Evolutionary conservation across 2,797 vertebrate genomes (phyloP), one percentile per base, ranked within the genome.

Genomic region (Poeciliopsis infans): DNA sequence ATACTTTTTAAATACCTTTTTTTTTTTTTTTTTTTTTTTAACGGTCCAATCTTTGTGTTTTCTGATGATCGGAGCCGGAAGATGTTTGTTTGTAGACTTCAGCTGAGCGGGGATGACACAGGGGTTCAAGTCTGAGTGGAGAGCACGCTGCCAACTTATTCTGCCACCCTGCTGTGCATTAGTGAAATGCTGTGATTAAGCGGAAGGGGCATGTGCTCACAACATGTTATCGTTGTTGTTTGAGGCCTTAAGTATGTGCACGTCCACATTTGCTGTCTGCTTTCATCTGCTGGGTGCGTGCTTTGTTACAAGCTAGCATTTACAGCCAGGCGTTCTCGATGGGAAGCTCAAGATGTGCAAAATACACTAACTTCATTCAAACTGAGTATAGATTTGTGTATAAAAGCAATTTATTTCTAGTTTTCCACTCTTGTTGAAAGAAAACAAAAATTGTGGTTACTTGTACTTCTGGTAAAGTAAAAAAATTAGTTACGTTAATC

Each of bases 121-220:
- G 31, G 51, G 59, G 23, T 78, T 79, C 55, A 79, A 80, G 72
- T 85, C 72, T 74, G 55, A 55, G 72, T 45, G 57, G 75, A 43
- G 79, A 86, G 74, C 69, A 28, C 31, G 46, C 85, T 88, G 79
- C 83, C 81, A 86, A 72, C 85, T 82, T 77, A n/a, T 71, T 74
- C 74, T 53, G 70, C 78, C 73, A 72, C 53, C 88, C 80, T 53
- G 79, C 87, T 92, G 87, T 70, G 79, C 77, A 84, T 87, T 84
- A 87, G 80, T 74, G 83, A 85, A 88, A 84, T 47, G 79, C 83
- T 89, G 74, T 81, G 72, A 90, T 88, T 84, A 83, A 92, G 79
- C 0, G n/a, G 79, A 89, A 87, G 61, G 47, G 80, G 80, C 84
- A 75, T 86, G 83, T 39, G 81, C 73, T 84, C 83, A 83, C 80